phyloP scores from a whole-genome alignment of 1,140 invertebrate genomes.

The Drosophila ambigua region DNA sequence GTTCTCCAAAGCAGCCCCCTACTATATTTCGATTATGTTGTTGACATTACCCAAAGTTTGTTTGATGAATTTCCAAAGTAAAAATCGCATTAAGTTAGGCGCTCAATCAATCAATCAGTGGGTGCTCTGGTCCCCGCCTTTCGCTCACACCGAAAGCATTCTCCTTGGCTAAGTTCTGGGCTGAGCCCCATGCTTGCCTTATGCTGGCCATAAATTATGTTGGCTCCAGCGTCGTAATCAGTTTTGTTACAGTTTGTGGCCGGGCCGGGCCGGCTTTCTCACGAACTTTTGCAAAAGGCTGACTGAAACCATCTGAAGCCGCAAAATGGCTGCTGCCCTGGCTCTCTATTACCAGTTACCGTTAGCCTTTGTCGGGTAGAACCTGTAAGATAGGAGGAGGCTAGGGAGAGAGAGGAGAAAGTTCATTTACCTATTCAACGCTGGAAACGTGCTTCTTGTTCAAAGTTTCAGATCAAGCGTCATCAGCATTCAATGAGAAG shows the following conservation, averaged over 20 bases:
- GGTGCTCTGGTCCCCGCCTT: slow-evolving; percentile 15
- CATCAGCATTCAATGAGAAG: slow-evolving; percentile 36
- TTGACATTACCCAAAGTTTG: slow-evolving; percentile 41
- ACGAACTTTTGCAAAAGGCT: slow-evolving; percentile 48
- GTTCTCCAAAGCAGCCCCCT: background rate
- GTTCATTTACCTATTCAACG: slow-evolving; percentile 69
- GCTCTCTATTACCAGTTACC: slow-evolving; percentile 46
- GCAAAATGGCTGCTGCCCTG: slow-evolving; percentile 38
- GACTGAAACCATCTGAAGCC: slow-evolving; percentile 22
- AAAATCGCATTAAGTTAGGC: slow-evolving; percentile 54
- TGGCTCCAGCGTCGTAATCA: slow-evolving; percentile 63
- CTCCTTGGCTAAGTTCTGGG: slow-evolving; percentile 37
- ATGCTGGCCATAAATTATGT: slow-evolving; percentile 69
- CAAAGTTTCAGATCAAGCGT: slow-evolving; percentile 39
- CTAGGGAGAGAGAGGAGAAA: slow-evolving; percentile 12
- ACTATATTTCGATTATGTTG: slow-evolving; percentile 2
- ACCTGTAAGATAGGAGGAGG: slow-evolving; percentile 28
- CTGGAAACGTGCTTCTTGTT: slow-evolving; percentile 55
- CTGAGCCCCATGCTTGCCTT: background rate
- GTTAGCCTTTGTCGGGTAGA: slow-evolving; percentile 66
- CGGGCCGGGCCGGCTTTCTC: slow-evolving; percentile 42
- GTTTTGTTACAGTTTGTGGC: slow-evolving; percentile 74
- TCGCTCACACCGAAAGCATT: slow-evolving; percentile 40
- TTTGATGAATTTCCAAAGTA: slow-evolving; percentile 28
- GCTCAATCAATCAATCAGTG: slow-evolving; percentile 61